These are phyloP conservation scores for Noctilio leporinus DNA, from an alignment of 2,113 vertebrate species.

Conservation along the genomic window DNA sequence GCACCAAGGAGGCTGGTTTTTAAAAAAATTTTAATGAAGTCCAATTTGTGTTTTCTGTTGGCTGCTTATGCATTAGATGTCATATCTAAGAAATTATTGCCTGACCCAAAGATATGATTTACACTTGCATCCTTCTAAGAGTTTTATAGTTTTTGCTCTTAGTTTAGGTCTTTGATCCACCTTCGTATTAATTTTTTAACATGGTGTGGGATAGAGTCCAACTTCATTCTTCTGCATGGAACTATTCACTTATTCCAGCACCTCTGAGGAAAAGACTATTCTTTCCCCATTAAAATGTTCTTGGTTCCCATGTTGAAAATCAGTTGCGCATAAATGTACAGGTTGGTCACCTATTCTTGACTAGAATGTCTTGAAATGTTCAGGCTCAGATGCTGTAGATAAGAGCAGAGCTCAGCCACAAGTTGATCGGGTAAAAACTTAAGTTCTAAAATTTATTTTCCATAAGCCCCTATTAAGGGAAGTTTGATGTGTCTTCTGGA, in stretches of 20 bases:
- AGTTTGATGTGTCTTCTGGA: not conserved
- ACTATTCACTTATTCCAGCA: not conserved
- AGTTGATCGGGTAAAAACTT: not conserved
- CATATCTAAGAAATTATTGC: not conserved
- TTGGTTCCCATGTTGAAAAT: not conserved
- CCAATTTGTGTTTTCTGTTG: not conserved
- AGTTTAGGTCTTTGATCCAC: not conserved
- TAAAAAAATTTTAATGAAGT: not conserved
- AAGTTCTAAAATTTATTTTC: not conserved
- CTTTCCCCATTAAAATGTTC: not conserved
- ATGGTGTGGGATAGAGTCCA: not conserved
- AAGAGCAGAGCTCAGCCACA: not conserved
- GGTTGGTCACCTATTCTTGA: not conserved
- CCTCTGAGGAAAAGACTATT: not conserved
- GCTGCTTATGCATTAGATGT: not conserved
- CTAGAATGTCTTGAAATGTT: not conserved
- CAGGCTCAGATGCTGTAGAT: not conserved
- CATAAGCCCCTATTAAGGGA: not conserved
- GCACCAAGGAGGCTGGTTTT: too few relatives aligned
- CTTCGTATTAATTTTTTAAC: conserved; percentile 11
- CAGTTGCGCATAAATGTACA: not conserved
- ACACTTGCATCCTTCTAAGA: not conserved
- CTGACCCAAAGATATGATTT: not conserved
- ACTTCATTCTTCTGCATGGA: not conserved
- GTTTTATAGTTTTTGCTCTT: not conserved